phyloP scores from a whole-genome alignment of 2,888 invertebrate genomes.

The Patella caerulea region DNA sequence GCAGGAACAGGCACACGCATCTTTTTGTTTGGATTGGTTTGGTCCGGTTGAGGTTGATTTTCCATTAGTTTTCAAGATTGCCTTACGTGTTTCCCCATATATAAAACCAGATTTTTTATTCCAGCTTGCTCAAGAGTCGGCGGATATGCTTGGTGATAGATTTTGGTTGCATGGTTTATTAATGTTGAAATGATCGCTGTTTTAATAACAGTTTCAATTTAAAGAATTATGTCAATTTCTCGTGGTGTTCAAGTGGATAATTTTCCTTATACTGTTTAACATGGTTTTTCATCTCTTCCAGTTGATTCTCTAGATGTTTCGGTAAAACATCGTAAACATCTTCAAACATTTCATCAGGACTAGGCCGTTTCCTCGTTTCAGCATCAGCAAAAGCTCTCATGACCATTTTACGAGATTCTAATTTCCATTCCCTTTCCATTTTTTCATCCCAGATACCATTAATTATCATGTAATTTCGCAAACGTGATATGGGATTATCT shows the following conservation, averaged over 20 bases:
- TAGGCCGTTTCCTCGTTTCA: conserved; percentile 87
- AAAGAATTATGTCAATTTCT: conserved; percentile 41
- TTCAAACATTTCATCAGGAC: conserved; percentile 90
- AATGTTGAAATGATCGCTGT: too few species aligned
- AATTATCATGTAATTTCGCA: conserved; percentile 84
- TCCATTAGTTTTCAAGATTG: too few species aligned
- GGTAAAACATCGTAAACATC: conserved; percentile 93
- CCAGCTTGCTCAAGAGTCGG: too few species aligned
- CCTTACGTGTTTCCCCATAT: too few species aligned
- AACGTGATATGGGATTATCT: conserved; percentile 86
- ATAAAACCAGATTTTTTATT: too few species aligned
- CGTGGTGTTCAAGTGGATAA: conserved; percentile 81
- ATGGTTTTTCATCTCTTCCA: conserved; percentile 86
- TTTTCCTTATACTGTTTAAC: conserved; percentile 85
- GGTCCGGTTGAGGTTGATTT: too few species aligned
- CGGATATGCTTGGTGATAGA: too few species aligned
- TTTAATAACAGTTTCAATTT: too few species aligned
- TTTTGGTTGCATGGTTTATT: too few species aligned
- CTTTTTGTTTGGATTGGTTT: too few species aligned
- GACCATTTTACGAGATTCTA: conserved; percentile 79
- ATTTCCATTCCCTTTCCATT: conserved; percentile 80
- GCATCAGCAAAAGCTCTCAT: conserved; percentile 86
- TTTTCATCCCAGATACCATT: conserved; percentile 86
- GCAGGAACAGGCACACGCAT: too few species aligned
- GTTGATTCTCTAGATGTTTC: conserved; percentile 84